A percentile compares a stretch with the other conserved stretches of the same genome.
phyloP scores from a whole-genome alignment of 2,797 vertebrate genomes.

The Sciaenops ocellatus region DNA sequence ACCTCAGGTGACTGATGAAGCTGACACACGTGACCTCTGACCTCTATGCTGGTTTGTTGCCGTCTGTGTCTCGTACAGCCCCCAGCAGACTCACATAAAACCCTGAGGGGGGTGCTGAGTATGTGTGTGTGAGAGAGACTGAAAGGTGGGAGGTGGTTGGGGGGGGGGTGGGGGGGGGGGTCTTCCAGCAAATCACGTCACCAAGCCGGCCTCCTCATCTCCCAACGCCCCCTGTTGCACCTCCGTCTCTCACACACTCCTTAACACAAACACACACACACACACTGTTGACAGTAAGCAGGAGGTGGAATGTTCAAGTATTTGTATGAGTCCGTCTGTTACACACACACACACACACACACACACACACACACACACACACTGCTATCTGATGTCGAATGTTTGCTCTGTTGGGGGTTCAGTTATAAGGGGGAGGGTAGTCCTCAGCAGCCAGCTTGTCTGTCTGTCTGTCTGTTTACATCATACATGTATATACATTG shows the following conservation, averaged over 20 bases:
- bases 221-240: slow-evolving; percentile 14
- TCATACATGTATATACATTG: no score
- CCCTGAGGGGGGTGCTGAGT: slow-evolving; percentile 1
- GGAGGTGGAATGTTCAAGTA: slow-evolving; percentile 68
- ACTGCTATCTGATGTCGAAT: slow-evolving; percentile 71
- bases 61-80: slow-evolving; percentile 17
- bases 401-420: slow-evolving; percentile 72
- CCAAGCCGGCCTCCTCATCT: slow-evolving; percentile 12
- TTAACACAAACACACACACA: slow-evolving; percentile 32
- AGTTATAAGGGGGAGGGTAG: slow-evolving; percentile 62
- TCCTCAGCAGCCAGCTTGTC: slow-evolving; percentile 20
- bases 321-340: slow-evolving; percentile 55
- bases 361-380: slow-evolving; percentile 28
- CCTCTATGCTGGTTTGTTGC: slow-evolving; percentile 36
- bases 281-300: slow-evolving; percentile 80
- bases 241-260: slow-evolving; percentile 25
- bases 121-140: not conserved
- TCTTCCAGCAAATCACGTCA: slow-evolving; percentile 58
- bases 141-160: not conserved
- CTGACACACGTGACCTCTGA: slow-evolving; percentile 47
- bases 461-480: not conserved
- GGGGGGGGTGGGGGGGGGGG: slow-evolving; percentile 17
- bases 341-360: slow-evolving; percentile 27
- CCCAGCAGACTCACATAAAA: slow-evolving; percentile 45
- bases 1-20: slow-evolving; percentile 33